Evolutionary conservation across 2,888 invertebrate genomes (phyloP).

Genomic region (Acronicta psi): DNA sequence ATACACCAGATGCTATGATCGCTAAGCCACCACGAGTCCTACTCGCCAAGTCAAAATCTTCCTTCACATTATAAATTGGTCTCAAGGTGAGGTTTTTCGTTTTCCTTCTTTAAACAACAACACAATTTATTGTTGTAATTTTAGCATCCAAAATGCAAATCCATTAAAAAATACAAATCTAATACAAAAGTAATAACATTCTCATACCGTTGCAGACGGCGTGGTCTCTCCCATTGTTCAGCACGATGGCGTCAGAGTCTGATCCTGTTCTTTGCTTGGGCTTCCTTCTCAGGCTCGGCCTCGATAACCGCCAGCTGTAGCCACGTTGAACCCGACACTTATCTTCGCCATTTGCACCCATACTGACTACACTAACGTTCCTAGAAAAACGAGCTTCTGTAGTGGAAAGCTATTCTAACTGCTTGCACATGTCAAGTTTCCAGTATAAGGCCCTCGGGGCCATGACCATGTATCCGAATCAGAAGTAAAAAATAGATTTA

Average conservation of each 20-base stretch:
- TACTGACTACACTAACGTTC: conserved; percentile 75
- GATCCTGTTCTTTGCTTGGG: conserved; percentile 88
- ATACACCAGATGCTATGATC: too few species aligned
- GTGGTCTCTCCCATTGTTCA: conserved; percentile 93
- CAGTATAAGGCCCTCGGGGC: too few species aligned
- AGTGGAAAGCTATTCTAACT: background rate
- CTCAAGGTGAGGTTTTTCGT: too few species aligned
- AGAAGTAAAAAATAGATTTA: background rate
- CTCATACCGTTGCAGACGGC: conserved; percentile 92
- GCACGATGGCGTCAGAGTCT: conserved; percentile 89
- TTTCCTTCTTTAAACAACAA: too few species aligned
- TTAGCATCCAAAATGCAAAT: too few species aligned
- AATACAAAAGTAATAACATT: background rate
- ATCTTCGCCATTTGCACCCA: conserved; percentile 74
- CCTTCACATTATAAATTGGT: too few species aligned
- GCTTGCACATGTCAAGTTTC: background rate
- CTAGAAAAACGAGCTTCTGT: conserved; percentile 55
- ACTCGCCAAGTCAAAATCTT: too few species aligned
- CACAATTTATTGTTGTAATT: too few species aligned
- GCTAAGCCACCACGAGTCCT: too few species aligned
- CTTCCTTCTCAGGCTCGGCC: conserved; percentile 92
- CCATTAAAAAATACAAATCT: background rate
- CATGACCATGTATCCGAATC: too few species aligned
- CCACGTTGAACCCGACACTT: conserved; percentile 90
- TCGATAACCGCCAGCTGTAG: conserved; percentile 93